These are phyloP conservation scores for Chamaetylas fuelleborni DNA, from an alignment of 2,113 vertebrate species.

Conservation along the genomic window DNA sequence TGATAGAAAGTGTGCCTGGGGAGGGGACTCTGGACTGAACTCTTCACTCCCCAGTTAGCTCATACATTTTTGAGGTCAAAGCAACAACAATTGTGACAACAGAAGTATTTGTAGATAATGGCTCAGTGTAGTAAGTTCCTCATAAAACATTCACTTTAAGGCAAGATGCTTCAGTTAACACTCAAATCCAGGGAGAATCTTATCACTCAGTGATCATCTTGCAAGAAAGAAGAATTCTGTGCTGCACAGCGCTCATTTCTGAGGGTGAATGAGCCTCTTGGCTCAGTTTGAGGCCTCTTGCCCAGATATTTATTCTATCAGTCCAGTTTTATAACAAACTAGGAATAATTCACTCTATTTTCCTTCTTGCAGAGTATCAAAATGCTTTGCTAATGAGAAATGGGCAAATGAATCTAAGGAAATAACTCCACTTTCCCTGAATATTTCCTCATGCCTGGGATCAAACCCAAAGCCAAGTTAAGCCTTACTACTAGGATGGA, in stretches of 20 bases:
- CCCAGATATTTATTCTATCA: conserved; percentile 29
- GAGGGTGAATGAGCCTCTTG: not conserved
- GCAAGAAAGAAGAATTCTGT: not conserved
- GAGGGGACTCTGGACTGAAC: not conserved
- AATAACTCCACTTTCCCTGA: conserved; percentile 22
- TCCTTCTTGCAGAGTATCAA: conserved; percentile 8
- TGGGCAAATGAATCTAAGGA: conserved; percentile 45
- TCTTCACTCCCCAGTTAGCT: not conserved
- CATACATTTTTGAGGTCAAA: not conserved
- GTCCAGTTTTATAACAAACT: conserved; percentile 14
- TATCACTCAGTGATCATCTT: not conserved
- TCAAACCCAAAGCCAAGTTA: conserved; percentile 20
- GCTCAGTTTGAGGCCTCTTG: conserved; percentile 19
- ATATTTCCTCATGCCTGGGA: conserved; percentile 47
- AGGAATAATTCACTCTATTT: conserved; percentile 20
- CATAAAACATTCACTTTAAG: not conserved
- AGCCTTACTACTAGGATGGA: not conserved
- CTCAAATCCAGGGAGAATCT: conserved; percentile 27
- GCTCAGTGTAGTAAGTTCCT: not conserved
- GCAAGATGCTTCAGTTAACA: conserved; percentile 3
- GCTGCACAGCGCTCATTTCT: not conserved
- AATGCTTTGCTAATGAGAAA: conserved; percentile 38
- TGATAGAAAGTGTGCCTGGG: not conserved
- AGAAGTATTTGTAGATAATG: not conserved
- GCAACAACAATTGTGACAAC: not conserved